These are phyloP conservation scores for Cotesia congregata DNA, from an alignment of 2,888 invertebrate species.

Conservation along the genomic window DNA sequence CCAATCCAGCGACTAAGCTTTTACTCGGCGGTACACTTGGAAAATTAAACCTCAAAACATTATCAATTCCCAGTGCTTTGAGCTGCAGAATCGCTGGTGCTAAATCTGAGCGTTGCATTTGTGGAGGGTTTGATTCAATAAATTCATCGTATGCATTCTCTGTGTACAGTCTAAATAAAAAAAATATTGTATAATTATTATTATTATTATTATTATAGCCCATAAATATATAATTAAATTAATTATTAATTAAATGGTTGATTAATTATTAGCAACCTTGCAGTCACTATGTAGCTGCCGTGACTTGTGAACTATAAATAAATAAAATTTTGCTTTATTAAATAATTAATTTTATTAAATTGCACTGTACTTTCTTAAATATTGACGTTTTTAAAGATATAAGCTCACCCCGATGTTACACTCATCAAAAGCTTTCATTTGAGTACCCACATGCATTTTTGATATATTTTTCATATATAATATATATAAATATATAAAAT, in stretches of 20 bases:
- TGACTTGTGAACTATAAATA: too few relatives aligned
- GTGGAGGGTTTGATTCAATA: conserved; percentile 83
- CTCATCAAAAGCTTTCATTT: too few relatives aligned
- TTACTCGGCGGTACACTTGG: conserved; percentile 93
- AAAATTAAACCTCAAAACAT: conserved; percentile 92
- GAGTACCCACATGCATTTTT: too few relatives aligned
- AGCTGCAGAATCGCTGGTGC: conserved; percentile 88
- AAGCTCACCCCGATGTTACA: too few relatives aligned
- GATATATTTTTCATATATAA: too few relatives aligned
- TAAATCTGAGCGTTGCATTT: conserved; percentile 92
- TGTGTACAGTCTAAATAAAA: conserved; percentile 77
- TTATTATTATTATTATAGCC: conserved; percentile 5
- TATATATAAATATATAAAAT: too few relatives aligned
- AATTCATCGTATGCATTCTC: conserved; percentile 84
- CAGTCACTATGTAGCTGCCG: too few relatives aligned
- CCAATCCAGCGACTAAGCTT: conserved; percentile 86
- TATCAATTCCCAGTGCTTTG: conserved; percentile 94
- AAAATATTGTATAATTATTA: not conserved
- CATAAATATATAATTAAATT: not conserved
- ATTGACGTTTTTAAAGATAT: too few relatives aligned
- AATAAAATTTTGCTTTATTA: too few relatives aligned
- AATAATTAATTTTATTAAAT: not conserved
- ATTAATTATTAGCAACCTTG: too few relatives aligned
- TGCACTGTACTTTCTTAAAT: too few relatives aligned
- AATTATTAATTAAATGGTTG: not conserved